Evolutionary conservation across 2,888 invertebrate genomes (phyloP).

Genomic region (Caenorhabditis sinica): DNA sequence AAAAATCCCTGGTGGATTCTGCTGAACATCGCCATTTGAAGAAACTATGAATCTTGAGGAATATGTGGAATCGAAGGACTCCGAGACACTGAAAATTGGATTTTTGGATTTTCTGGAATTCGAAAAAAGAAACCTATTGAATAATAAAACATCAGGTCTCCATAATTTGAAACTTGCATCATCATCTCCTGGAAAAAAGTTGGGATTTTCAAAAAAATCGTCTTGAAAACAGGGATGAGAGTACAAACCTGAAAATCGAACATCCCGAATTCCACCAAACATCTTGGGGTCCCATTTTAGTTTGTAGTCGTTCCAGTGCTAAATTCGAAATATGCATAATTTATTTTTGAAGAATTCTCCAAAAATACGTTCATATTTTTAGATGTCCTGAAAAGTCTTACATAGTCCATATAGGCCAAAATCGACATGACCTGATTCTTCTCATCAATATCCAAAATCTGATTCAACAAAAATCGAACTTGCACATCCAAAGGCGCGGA

Average conservation of each 20-base stretch:
- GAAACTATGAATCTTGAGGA: slow-evolving; percentile 73
- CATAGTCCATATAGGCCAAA: slow-evolving; percentile 76
- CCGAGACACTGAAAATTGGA: slow-evolving; percentile 69
- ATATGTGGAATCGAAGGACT: slow-evolving; percentile 76
- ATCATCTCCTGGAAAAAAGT: slow-evolving; percentile 55
- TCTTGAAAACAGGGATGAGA: not conserved
- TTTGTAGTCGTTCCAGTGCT: slow-evolving; percentile 78
- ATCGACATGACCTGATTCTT: slow-evolving; percentile 77
- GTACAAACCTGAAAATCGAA: slow-evolving; percentile 58
- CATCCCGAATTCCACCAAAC: slow-evolving; percentile 72
- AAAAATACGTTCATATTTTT: no score
- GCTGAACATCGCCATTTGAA: slow-evolving; percentile 72
- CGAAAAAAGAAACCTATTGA: slow-evolving; percentile 68
- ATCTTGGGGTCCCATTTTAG: slow-evolving; percentile 73
- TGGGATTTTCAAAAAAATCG: not conserved
- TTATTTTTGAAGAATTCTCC: not conserved
- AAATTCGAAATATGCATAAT: slow-evolving; percentile 7
- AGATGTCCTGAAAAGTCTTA: no score
- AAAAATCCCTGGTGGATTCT: slow-evolving; percentile 77
- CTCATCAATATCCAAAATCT: slow-evolving; percentile 76
- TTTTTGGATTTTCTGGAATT: not conserved
- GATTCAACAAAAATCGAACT: slow-evolving; percentile 76
- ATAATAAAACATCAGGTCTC: slow-evolving; percentile 75
- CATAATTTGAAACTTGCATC: slow-evolving; percentile 74
- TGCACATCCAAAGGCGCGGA: slow-evolving; percentile 72